Evolutionary conservation across 2,113 vertebrate genomes (phyloP).

Genomic region (Oreocharis arfaki): DNA sequence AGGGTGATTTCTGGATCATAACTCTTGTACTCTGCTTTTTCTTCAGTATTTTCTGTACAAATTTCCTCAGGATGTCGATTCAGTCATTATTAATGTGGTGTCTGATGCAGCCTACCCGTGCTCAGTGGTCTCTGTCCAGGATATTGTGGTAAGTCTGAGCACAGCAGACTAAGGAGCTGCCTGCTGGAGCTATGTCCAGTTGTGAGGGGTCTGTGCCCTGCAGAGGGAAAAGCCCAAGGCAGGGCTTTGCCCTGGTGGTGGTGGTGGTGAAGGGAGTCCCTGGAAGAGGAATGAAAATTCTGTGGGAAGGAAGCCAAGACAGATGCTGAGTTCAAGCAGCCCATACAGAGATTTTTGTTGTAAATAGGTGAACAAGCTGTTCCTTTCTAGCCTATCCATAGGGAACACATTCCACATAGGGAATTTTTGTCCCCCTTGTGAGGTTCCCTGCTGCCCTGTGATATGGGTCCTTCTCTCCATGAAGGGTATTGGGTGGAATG

Average conservation of each 20-base stretch:
- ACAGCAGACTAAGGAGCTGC: neutral
- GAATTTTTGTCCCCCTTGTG: neutral
- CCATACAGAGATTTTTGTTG: neutral
- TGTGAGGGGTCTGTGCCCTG: neutral
- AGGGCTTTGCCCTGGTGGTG: neutral
- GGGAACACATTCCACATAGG: neutral
- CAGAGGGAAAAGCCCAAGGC: neutral
- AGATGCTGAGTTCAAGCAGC: neutral
- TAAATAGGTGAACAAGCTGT: neutral
- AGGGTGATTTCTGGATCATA: neutral
- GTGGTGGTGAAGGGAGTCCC: neutral
- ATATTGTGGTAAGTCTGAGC: constrained; percentile 74
- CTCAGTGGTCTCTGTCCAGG: constrained; percentile 79
- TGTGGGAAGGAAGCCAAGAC: neutral
- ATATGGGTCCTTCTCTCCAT: neutral
- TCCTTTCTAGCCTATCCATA: neutral
- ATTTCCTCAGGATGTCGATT: constrained; percentile 76
- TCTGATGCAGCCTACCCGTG: constrained; percentile 74
- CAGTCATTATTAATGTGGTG: constrained; percentile 75
- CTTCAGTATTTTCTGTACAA: constrained; percentile 79
- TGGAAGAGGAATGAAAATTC: neutral
- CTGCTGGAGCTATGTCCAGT: neutral
- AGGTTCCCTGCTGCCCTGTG: neutral
- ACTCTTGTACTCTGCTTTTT: constrained; percentile 25
- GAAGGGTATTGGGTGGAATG: neutral